Conservation (phyloP, 1,140 invertebrate species). For the Drosophila sulfurigaster region DNA sequence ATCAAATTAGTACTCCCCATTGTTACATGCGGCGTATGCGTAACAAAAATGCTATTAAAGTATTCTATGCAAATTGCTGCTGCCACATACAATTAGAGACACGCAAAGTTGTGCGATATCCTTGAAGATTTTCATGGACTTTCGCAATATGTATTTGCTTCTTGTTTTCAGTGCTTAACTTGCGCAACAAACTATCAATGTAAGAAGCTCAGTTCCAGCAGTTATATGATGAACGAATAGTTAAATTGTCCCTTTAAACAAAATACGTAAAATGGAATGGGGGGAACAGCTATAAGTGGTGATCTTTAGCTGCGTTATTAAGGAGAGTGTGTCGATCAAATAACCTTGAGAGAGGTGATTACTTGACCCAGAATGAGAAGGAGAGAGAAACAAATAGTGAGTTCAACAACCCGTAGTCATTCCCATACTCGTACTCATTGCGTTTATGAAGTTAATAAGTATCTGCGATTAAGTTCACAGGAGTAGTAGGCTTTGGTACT, state of each 20-base stretch:
- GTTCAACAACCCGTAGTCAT: conserved; percentile 1
- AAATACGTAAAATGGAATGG: too few relatives aligned
- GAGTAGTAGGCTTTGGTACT: conserved; percentile 1
- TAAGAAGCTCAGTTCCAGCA: background rate
- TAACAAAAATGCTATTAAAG: conserved; percentile 2
- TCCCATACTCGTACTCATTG: background rate
- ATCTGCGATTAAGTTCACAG: conserved; percentile 1
- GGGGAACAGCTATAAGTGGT: too few relatives aligned
- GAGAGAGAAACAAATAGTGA: background rate
- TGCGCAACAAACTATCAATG: conserved; percentile 13
- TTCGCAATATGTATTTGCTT: conserved; percentile 1
- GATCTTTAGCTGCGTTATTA: background rate
- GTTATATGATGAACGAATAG: background rate
- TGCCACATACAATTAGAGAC: conserved; percentile 32
- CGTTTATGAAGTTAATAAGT: background rate
- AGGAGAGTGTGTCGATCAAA: background rate
- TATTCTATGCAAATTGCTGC: conserved; percentile 22
- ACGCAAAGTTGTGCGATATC: conserved; percentile 20
- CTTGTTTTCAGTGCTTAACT: conserved; percentile 17
- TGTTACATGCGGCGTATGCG: conserved; percentile 20
- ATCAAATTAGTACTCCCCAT: conserved; percentile 33
- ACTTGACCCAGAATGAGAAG: background rate
- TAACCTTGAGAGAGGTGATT: background rate
- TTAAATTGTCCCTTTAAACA: too few relatives aligned
- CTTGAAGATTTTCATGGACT: background rate